Percentiles rank a stretch among this genome's conserved stretches.
These are phyloP conservation scores for Montipora foliosa DNA, from an alignment of 64 coral and sea anemone genomes.

Conservation along the genomic window DNA sequence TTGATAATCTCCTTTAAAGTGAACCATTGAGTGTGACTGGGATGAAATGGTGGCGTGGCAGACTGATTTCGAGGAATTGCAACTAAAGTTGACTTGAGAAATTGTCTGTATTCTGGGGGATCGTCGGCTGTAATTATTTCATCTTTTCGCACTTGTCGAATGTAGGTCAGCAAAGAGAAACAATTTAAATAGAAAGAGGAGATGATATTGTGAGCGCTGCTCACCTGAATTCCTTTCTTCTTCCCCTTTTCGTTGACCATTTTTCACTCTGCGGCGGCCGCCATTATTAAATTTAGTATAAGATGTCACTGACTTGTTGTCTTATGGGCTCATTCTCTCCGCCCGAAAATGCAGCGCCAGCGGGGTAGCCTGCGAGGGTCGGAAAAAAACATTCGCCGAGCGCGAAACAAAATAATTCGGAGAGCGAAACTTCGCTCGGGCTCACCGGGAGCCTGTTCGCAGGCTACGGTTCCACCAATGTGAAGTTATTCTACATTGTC, in stretches of 20 bases:
- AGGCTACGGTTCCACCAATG: too few relatives aligned
- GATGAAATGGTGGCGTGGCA: constrained; percentile 21
- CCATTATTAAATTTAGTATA: too few relatives aligned
- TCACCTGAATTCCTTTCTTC: background rate
- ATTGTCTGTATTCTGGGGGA: constrained; percentile 29
- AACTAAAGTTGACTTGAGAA: constrained; percentile 65
- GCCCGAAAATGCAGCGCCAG: too few relatives aligned
- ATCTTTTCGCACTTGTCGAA: constrained; percentile 37
- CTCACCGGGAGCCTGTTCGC: too few relatives aligned
- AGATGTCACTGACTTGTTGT: too few relatives aligned
- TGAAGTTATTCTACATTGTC: too few relatives aligned
- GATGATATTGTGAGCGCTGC: constrained; percentile 40
- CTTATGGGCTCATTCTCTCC: too few relatives aligned
- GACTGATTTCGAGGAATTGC: constrained; percentile 23
- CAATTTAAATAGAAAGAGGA: constrained; percentile 36
- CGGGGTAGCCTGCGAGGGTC: too few relatives aligned
- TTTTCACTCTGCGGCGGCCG: too few relatives aligned
- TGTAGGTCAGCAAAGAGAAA: constrained; percentile 60
- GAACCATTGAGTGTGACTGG: constrained; percentile 49
- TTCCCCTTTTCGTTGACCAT: background rate
- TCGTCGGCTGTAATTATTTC: constrained; percentile 17
- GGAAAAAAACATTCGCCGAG: too few relatives aligned
- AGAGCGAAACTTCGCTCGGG: too few relatives aligned
- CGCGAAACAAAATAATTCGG: too few relatives aligned
- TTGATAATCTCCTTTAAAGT: constrained; percentile 50